Percentiles rank a stretch among this genome's conserved stretches.
These are phyloP conservation scores for Pogoniulus pusillus DNA, from an alignment of 2,797 vertebrate genomes.

Conservation along the genomic window DNA sequence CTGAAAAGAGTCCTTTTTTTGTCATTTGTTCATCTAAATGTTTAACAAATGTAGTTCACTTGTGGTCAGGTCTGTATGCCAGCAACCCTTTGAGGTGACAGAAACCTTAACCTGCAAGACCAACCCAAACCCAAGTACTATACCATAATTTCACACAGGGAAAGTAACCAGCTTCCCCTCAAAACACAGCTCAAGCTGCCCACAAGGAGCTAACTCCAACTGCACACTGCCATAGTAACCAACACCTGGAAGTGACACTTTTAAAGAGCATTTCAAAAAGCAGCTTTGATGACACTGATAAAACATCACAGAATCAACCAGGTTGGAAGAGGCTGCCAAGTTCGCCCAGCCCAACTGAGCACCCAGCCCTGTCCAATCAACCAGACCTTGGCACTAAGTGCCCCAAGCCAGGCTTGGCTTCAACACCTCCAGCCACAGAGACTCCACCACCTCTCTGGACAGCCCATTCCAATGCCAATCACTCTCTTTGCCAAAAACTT, in stretches of 20 bases:
- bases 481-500: too few species aligned
- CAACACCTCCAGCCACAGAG: too few species aligned
- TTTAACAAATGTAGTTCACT: conserved; percentile 1
- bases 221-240: background rate
- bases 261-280: too few species aligned
- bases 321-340: too few species aligned
- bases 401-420: too few species aligned
- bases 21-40: background rate
- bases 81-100: background rate
- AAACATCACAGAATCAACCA: too few species aligned
- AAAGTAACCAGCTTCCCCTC: background rate
- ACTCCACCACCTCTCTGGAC: too few species aligned
- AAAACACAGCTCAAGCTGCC: background rate
- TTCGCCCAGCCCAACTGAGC: too few species aligned
- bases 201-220: background rate
- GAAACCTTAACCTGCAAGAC: background rate
- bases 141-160: background rate
- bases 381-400: too few species aligned
- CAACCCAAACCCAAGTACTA: background rate
- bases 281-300: too few species aligned
- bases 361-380: too few species aligned
- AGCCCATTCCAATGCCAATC: too few species aligned
- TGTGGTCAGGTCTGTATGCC: background rate
- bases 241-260: background rate
- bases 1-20: background rate